Evolutionary conservation across 2,113 vertebrate genomes (phyloP).

Genomic region (Nestor notabilis): DNA sequence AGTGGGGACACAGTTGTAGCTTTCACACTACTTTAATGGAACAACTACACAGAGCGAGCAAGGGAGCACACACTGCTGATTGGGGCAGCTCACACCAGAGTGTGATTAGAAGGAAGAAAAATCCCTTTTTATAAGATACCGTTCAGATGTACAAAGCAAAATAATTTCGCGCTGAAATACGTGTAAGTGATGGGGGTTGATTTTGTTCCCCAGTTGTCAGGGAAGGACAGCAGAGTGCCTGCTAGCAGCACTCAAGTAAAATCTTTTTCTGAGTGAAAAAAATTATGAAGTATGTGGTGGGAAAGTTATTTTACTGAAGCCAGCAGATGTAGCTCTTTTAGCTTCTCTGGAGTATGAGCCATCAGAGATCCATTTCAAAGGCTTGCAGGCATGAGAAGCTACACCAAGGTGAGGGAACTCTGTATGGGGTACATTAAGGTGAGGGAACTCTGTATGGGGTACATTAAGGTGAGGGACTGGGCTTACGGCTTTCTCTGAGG

Average conservation of each 20-base stretch:
- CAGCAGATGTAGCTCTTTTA: neutral
- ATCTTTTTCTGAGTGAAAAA: neutral
- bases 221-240: neutral
- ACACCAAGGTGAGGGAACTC: neutral
- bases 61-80: neutral
- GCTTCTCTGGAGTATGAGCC: neutral
- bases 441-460: neutral
- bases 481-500: neutral
- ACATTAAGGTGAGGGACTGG: neutral
- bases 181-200: neutral
- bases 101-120: neutral
- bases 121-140: neutral
- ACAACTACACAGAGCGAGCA: neutral
- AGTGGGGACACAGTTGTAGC: conserved; percentile 40
- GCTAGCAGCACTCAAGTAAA: neutral
- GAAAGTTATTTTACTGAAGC: neutral
- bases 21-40: conserved; percentile 39
- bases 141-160: neutral
- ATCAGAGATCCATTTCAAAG: neutral
- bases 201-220: neutral
- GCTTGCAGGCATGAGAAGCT: neutral
- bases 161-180: neutral
- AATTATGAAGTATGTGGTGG: neutral
- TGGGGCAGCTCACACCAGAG: neutral
- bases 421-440: neutral